Evolutionary conservation across 2,888 invertebrate species (phyloP).

Genomic region (Gryllus longicercus): DNA sequence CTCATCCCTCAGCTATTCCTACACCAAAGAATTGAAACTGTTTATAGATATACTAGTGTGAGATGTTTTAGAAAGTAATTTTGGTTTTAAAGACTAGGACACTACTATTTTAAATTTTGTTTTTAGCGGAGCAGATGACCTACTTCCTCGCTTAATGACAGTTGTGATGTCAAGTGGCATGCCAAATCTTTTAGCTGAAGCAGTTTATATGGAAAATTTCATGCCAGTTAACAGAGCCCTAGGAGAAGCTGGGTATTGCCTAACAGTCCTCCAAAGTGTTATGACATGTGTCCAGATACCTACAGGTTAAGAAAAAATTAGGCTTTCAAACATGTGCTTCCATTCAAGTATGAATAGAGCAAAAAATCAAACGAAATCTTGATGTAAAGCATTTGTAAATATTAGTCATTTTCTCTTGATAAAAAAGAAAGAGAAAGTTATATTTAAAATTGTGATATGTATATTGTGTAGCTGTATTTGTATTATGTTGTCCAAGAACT

Average conservation of each 20-base stretch:
- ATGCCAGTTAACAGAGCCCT: slow-evolving; percentile 28
- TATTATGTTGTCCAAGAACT: too few relatives aligned
- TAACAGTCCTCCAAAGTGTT: slow-evolving; percentile 30
- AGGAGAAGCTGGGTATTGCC: slow-evolving; percentile 28
- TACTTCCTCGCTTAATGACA: slow-evolving; percentile 25
- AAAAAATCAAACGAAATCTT: too few relatives aligned
- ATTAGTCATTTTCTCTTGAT: too few relatives aligned
- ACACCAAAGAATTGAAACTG: too few relatives aligned
- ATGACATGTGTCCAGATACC: slow-evolving; percentile 25
- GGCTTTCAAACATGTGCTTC: not conserved
- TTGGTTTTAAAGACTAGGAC: too few relatives aligned
- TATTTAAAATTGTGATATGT: too few relatives aligned
- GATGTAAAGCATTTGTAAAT: too few relatives aligned
- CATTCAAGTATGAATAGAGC: not conserved
- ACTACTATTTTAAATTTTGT: not conserved
- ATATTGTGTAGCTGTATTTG: too few relatives aligned
- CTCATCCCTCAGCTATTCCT: too few relatives aligned
- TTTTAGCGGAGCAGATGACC: slow-evolving; percentile 30
- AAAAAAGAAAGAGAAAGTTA: too few relatives aligned
- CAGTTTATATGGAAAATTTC: slow-evolving; percentile 29
- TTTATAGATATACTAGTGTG: too few relatives aligned
- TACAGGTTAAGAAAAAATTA: slow-evolving; percentile 19
- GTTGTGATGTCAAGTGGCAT: slow-evolving; percentile 20
- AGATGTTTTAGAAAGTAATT: too few relatives aligned
- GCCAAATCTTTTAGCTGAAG: slow-evolving; percentile 25